Evolutionary conservation across 2,113 vertebrate species (phyloP), one percentile per base, ranked within the genome.

Genomic region (Ginglymostoma cirratum): DNA sequence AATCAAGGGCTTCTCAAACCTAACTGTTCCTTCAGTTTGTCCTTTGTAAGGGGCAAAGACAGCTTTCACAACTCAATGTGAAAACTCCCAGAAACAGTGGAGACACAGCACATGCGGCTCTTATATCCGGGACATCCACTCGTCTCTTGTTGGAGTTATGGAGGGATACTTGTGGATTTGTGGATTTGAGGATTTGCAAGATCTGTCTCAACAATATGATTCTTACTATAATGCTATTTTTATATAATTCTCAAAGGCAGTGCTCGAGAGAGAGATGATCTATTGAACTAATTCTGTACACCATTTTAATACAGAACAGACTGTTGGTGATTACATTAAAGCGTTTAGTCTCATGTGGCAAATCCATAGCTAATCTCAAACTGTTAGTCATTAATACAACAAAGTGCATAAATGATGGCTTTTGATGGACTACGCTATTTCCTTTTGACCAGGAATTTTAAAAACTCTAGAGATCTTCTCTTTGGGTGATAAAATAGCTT

Each of bases 291-390:
- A 55, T 89, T 48, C 45, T 89, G 48, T 89, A 24, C 86, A 52
- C 23, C 86, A 89, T 52, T 89, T 89, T 89, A 52, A 48, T 34
- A 24, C 52, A 48, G 52, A 89, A 55, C 42, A 52, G 86, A 55
- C 86, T 89, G 80, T 83, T 83, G 38, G 80, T 24, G 45, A 89
- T 89, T 89, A 55, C 45, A 89, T 55, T 89, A 55, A 89, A 89
- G 6, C 24, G 30, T 89, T 30, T 55, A 27, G 10, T 55, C 86
- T 89, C 86, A 89, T 55, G 45, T 89, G 86, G 86, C 30, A 48
- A 89, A 89, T 89, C 23, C 45, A 89, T 89, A 55, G 86, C 45
- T 89, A 89, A 89, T 89, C 48, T 55, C 38, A 83, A 21, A 83
- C 80, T 83, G 80, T 19, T 83, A 83, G 48, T 52, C 48, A 89